A percentile compares a stretch with the other conserved stretches of the same genome.
Conservation (phyloP, 2,797 vertebrate species). For the Danio kyathit region DNA sequence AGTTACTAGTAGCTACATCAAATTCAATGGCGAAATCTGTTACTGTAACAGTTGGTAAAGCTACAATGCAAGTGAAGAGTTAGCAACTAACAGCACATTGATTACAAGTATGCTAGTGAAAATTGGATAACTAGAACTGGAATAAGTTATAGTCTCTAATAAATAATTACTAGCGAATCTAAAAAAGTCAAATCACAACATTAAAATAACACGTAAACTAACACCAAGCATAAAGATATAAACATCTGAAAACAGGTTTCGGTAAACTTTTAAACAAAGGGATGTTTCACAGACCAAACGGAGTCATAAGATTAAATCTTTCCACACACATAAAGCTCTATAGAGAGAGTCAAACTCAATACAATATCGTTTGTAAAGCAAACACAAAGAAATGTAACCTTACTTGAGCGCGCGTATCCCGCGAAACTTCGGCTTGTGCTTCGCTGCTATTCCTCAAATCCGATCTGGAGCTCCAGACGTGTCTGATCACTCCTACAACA, state of each 20-base stretch:
- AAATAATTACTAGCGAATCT: background rate
- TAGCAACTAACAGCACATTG: background rate
- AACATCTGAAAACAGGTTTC: background rate
- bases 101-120: background rate
- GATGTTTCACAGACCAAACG: background rate
- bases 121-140: background rate
- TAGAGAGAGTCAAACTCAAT: background rate
- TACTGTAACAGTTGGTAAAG: background rate
- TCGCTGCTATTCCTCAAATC: background rate
- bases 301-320: background rate
- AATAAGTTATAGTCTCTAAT: background rate
- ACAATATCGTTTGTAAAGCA: background rate
- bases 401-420: background rate
- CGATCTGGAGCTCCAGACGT: slow-evolving; percentile 14
- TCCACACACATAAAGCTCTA: background rate
- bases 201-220: background rate
- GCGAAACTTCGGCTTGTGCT: background rate
- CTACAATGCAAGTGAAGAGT: background rate
- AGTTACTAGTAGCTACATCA: background rate
- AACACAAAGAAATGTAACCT: slow-evolving; percentile 7
- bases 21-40: background rate
- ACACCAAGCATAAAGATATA: background rate
- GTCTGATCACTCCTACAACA: slow-evolving; percentile 25
- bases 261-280: slow-evolving; percentile 22
- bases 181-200: background rate